Evolutionary conservation across 2,113 vertebrate genomes (phyloP).

Genomic region (Azemiops feae): DNA sequence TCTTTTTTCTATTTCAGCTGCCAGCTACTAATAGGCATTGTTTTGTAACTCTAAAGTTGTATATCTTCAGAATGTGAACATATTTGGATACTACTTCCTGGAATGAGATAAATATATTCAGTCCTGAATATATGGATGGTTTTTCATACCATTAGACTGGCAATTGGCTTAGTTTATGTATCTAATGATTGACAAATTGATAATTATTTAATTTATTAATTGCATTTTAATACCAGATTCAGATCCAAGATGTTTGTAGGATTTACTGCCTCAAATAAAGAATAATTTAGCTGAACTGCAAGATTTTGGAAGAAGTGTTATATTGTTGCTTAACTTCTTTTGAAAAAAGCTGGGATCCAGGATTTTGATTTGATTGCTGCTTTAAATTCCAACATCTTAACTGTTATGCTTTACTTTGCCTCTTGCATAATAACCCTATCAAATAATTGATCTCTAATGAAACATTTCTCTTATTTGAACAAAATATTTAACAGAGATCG

Average conservation of each 20-base stretch:
- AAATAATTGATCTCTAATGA: neutral
- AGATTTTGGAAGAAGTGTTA: neutral
- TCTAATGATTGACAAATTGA: neutral
- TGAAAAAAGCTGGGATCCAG: neutral
- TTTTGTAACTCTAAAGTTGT: neutral
- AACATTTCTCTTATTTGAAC: neutral
- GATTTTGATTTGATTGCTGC: neutral
- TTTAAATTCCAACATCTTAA: neutral
- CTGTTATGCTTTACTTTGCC: neutral
- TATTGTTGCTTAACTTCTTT: neutral
- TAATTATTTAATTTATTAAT: neutral
- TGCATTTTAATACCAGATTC: neutral
- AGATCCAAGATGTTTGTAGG: neutral
- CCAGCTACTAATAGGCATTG: neutral
- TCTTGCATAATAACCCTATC: neutral
- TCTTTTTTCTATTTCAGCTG: neutral
- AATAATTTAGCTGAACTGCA: neutral
- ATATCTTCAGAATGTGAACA: too few relatives aligned
- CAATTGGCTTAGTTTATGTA: neutral
- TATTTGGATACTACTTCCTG: neutral
- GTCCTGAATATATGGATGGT: neutral
- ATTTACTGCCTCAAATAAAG: neutral
- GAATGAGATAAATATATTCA: neutral
- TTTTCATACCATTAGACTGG: neutral
- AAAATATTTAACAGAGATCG: neutral